phyloP scores from a whole-genome alignment of 2,797 vertebrate genomes.

The Helicolenus hilgendorfi region DNA sequence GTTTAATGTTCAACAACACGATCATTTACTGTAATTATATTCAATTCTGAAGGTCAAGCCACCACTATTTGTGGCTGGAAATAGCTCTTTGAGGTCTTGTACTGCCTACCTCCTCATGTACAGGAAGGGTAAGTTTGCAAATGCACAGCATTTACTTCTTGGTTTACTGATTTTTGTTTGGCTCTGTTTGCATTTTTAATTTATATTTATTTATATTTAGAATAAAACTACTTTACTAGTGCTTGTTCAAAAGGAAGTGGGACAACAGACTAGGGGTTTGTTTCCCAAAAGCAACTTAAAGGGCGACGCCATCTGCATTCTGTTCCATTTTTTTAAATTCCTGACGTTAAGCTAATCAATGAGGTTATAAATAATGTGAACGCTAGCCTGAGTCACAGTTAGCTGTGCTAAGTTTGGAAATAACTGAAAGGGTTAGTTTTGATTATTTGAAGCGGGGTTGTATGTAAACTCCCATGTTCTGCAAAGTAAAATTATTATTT shows the following conservation, averaged over 20 bases:
- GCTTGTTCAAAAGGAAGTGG: background rate
- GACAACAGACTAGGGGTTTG: too few species aligned
- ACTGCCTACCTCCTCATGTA: slow-evolving; percentile 85
- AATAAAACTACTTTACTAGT: background rate
- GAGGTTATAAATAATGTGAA: too few species aligned
- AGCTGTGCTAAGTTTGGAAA: too few species aligned
- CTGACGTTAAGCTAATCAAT: too few species aligned
- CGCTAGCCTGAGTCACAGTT: too few species aligned
- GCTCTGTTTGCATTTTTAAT: background rate
- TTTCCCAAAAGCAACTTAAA: background rate
- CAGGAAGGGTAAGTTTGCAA: slow-evolving; percentile 66
- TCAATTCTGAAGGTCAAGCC: slow-evolving; percentile 22
- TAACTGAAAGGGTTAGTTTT: too few species aligned
- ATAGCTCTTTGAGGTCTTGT: slow-evolving; percentile 28
- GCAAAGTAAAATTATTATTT: too few species aligned
- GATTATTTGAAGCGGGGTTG: too few species aligned
- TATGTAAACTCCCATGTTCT: too few species aligned
- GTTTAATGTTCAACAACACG: background rate
- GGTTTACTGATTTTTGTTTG: background rate
- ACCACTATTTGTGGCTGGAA: background rate
- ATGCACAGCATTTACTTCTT: background rate
- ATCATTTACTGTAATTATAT: background rate
- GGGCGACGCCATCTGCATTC: too few species aligned
- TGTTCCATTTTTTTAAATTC: too few species aligned
- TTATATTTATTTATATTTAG: background rate